A percentile compares a stretch with the other conserved stretches of the same genome.
Evolutionary conservation across 2,113 vertebrate genomes (phyloP).

Genomic region (Grallaria varia): DNA sequence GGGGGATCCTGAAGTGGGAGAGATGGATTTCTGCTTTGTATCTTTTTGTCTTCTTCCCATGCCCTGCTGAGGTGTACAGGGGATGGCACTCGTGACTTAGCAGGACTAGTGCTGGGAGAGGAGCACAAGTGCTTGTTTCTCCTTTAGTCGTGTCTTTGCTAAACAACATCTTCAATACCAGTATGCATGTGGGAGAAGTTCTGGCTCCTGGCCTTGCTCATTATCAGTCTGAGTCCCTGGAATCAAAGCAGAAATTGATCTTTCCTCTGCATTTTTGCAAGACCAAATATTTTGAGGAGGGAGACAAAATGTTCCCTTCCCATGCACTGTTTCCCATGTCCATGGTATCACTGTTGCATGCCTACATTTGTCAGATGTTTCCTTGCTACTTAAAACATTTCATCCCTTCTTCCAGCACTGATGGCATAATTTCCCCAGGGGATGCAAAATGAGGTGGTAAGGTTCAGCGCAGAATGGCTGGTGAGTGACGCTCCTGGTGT

Average conservation of each 20-base stretch:
- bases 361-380: not conserved
- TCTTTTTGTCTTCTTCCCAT: not conserved
- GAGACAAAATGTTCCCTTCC: not conserved
- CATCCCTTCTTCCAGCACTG: not conserved
- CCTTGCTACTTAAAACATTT: not conserved
- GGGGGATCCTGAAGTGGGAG: not conserved
- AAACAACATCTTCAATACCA: not conserved
- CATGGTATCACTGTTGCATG: not conserved
- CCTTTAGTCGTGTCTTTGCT: not conserved
- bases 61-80: not conserved
- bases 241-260: not conserved
- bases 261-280: not conserved
- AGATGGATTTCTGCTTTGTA: not conserved
- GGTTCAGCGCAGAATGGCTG: fast-evolving
- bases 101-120: not conserved
- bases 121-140: not conserved
- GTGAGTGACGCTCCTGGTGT: fast-evolving
- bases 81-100: not conserved
- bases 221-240: not conserved
- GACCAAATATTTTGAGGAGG: not conserved
- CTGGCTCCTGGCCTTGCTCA: not conserved
- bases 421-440: not conserved
- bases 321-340: not conserved
- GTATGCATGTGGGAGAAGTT: not conserved
- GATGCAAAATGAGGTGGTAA: fast-evolving